Evolutionary conservation across 2,797 vertebrate species (phyloP), one percentile per base, ranked within the genome.

Genomic region (Nannoperca obscura): DNA sequence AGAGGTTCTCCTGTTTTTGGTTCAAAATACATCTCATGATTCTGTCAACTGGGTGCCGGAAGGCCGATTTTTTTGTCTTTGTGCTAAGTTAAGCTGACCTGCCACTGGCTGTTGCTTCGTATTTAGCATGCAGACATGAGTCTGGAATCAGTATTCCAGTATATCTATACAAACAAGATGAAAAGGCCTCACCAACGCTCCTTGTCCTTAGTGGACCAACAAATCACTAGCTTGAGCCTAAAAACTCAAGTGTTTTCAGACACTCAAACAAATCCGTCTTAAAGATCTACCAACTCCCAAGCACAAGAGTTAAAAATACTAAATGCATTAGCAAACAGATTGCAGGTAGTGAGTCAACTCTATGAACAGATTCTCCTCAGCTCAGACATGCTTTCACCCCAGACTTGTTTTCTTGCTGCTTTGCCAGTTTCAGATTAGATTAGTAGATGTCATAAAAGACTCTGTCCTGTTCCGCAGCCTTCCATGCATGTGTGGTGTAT

Each of bases 361-460:
- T 77, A 61, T 70, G 44, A 78, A 54, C 59, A 69, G 69, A 81
- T 65, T 80, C 74, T 86, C 27, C 42, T 76, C 69, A 12, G 46
- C 58, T 83, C 71, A 71, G 50, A 76, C 65, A 24, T 52, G 50
- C 65, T 77, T 74, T 71, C 64, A 53, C 57, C 70, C 24, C 57
- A 44, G 46, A 77, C 75, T 78, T 86, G 78, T 81, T 88, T 78
- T 85, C 71, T 76, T 30, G 49, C 62, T 71, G 79, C n/a, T 57
- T 38, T 72, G 47, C 80, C 71, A 81, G 81, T 80, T 72, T 81
- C 22, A 79, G 71, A 74, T 84, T 40, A 82, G 76, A 88, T 86
- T 62, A 79, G 59, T 57, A 58, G 76, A 68, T 86, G 67, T 68
- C 57, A 64, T 68, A 63, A 54, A 44, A 75, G 70, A 72, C 71